Conservation (phyloP, 1,140 invertebrate species). For the Camponotus pennsylvanicus region DNA sequence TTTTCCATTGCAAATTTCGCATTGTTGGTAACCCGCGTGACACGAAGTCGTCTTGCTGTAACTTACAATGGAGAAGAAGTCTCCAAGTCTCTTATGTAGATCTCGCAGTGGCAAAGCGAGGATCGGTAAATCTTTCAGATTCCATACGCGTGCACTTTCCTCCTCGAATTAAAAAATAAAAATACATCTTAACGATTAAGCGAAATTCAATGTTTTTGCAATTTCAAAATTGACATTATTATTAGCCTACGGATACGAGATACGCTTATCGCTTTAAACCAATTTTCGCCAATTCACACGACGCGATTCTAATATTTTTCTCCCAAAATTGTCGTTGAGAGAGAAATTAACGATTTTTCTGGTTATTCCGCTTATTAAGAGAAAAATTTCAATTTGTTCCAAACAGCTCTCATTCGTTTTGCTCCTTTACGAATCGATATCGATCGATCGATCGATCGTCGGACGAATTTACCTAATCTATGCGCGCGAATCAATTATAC, state of each 20-base stretch:
- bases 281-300: not conserved
- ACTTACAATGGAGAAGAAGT: not conserved
- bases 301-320: not conserved
- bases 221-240: not conserved
- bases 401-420: not conserved
- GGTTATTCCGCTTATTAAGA: not conserved
- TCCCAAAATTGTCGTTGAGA: not conserved
- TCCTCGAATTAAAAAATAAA: not conserved
- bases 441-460: not conserved
- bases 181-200: not conserved
- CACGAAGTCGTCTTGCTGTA: slow-evolving; percentile 52
- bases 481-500: not conserved
- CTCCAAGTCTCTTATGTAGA: not conserved
- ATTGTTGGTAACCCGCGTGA: slow-evolving; percentile 79
- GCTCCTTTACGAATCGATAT: not conserved
- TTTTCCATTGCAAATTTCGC: slow-evolving; percentile 79
- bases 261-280: not conserved
- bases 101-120: not conserved
- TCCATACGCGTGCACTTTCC: not conserved
- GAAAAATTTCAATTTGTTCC: not conserved
- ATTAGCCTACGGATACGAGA: no score
- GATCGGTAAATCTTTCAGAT: slow-evolving; percentile 24
- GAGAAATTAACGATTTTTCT: not conserved
- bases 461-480: not conserved
- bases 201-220: not conserved